Conservation (phyloP, 2,888 invertebrate species). For the Galerucella pusilla region DNA sequence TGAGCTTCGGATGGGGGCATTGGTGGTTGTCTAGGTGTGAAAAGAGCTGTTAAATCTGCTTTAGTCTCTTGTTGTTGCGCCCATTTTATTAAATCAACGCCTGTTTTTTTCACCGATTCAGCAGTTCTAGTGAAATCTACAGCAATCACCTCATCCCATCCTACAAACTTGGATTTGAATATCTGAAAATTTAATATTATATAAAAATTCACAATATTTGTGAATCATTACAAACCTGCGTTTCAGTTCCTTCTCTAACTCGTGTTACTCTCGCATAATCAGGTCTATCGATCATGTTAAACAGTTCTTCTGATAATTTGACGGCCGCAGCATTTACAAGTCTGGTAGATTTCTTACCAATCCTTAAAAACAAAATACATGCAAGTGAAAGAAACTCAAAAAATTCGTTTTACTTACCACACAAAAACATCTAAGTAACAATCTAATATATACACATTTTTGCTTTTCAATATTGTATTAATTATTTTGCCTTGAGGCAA, state of each 20-base stretch:
- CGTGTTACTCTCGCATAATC: constrained; percentile 88
- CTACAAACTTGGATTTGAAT: constrained; percentile 96
- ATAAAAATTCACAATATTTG: not conserved
- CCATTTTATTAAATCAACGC: constrained; percentile 95
- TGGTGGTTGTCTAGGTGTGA: constrained; percentile 91
- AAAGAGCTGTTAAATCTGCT: constrained; percentile 94
- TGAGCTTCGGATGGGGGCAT: constrained; percentile 88
- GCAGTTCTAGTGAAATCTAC: constrained; percentile 99
- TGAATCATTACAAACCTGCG: constrained; percentile 69
- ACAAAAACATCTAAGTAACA: constrained; percentile 94
- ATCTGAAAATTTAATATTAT: constrained; percentile 67
- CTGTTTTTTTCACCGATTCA: constrained; percentile 95
- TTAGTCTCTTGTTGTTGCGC: constrained; percentile 89
- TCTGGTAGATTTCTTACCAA: constrained; percentile 97
- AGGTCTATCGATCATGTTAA: constrained; percentile 92
- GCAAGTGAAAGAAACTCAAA: not conserved
- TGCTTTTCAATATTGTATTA: constrained; percentile 83
- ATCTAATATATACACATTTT: constrained; percentile 96
- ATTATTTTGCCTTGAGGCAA: constrained; percentile 80
- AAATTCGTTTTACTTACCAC: constrained; percentile 72
- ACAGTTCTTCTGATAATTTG: constrained; percentile 95
- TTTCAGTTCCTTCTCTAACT: constrained; percentile 91
- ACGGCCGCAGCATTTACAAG: constrained; percentile 95
- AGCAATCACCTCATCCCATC: constrained; percentile 99
- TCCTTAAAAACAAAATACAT: constrained; percentile 69